Conservation (phyloP, 2,113 vertebrate genomes). For the Amphiprion percula region DNA sequence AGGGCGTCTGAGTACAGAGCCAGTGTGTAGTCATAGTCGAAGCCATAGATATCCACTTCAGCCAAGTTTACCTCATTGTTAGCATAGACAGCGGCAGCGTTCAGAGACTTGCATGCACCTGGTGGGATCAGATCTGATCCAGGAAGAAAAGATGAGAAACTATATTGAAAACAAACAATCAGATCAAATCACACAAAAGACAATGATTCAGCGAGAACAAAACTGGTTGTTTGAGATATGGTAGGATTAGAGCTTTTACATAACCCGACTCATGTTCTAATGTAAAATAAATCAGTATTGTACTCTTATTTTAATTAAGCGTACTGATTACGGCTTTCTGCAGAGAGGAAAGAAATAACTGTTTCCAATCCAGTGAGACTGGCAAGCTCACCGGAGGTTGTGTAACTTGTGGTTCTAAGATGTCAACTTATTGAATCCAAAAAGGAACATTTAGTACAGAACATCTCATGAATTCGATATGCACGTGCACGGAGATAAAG, state of each 20-base stretch:
- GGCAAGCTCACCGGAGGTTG: slow-evolving; percentile 42
- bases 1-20: slow-evolving; percentile 85
- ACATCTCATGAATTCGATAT: not conserved
- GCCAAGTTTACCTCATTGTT: slow-evolving; percentile 88
- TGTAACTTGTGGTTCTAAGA: slow-evolving; percentile 22
- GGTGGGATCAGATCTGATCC: slow-evolving; percentile 86
- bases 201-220: not conserved
- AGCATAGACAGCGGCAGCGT: slow-evolving; percentile 86
- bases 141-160: slow-evolving; percentile 15
- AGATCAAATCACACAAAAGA: not conserved
- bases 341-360: slow-evolving; percentile 5
- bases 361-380: slow-evolving; percentile 21
- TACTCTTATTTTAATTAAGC: not conserved
- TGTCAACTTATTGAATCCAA: slow-evolving; percentile 3
- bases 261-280: not conserved
- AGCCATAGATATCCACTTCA: slow-evolving; percentile 87
- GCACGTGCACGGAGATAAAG: not conserved
- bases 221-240: not conserved
- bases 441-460: slow-evolving; percentile 19
- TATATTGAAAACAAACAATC: not conserved
- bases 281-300: not conserved
- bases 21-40: slow-evolving; percentile 88
- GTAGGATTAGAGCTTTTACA: not conserved
- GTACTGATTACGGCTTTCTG: slow-evolving; percentile 15
- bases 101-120: slow-evolving; percentile 85